Evolutionary conservation across 2,888 invertebrate species (phyloP).

Genomic region (Hirtodrosophila alboralis): DNA sequence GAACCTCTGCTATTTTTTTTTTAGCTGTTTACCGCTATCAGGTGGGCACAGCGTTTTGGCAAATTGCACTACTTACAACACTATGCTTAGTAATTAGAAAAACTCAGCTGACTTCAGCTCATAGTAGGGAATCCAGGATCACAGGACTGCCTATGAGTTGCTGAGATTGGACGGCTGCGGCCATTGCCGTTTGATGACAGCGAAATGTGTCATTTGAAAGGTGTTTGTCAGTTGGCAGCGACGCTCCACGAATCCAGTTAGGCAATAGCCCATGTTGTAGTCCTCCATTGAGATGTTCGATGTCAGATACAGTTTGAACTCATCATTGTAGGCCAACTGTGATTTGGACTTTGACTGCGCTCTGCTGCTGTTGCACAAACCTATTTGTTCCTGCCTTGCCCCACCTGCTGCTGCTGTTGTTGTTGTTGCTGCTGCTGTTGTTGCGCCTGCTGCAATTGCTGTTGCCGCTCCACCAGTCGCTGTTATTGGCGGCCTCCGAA

Average conservation of each 20-base stretch:
- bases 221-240: conserved; percentile 90
- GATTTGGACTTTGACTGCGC: conserved; percentile 53
- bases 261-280: conserved; percentile 95
- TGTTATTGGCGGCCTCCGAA: conserved; percentile 63
- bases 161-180: conserved; percentile 82
- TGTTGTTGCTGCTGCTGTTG: conserved; percentile 27
- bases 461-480: conserved; percentile 26
- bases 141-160: conserved; percentile 46
- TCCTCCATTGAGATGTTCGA: conserved; percentile 93
- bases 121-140: conserved; percentile 34
- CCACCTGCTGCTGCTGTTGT: conserved; percentile 11
- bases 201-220: conserved; percentile 94
- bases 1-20: conserved; percentile 1
- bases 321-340: conserved; percentile 80
- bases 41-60: conserved; percentile 38
- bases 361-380: conserved; percentile 4
- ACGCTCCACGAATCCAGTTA: conserved; percentile 93
- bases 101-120: conserved; percentile 37
- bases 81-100: conserved; percentile 48
- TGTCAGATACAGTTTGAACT: conserved; percentile 92
- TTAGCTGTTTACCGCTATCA: conserved; percentile 32
- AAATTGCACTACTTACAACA: conserved; percentile 50
- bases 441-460: conserved; percentile 18
- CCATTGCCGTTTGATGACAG: conserved; percentile 91
- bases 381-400: conserved; percentile 20